Evolutionary conservation across 2,888 invertebrate genomes (phyloP), one percentile per base, ranked within the genome.

Genomic region (Scaptomyza polygonia): DNA sequence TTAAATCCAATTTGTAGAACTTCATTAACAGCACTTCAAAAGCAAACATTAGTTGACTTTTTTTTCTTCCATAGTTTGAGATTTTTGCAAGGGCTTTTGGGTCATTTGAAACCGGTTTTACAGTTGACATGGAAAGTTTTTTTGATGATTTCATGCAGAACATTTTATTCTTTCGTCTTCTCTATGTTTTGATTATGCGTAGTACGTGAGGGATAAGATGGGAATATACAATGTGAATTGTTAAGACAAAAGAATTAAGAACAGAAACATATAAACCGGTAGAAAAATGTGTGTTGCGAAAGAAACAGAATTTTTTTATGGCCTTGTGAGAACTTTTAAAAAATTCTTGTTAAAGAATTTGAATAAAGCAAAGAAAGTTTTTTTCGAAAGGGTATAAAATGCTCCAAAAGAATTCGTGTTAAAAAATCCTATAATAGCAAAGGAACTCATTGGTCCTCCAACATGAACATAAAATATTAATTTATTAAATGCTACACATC

Each of bases 61-160:
- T 32, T 29, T 40, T 14, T n/a, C n/a, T n/a, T n/a, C n/a, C n/a
- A n/a, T n/a, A 40, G 47, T 14, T 65, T 54, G 30, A 5, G 27
- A 30, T 61, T 71, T 69, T 62, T 48, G 75, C 69, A 56, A 54
- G 44, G 45, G 25, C 1, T 43, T 29, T 36, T 8, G 4, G 5
- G 5, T 25, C 5, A 54, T 25, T 36, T 6, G 16, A 56, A 77
- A 75, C 77, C 61, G 57, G 74, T 75, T 75, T 59, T 56, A 73
- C 49, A 48, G 44, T 67, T 62, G 40, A 39, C 34, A 25, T 25
- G 25, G 25, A 25, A 25, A 25, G 2, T 68, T 56, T 57, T 43
- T 48, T 48, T 77, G 86, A 86, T 83, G 84, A 80, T 83, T 80
- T 83, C 73, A 86, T 73, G 42, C 62, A 63, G 43, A 43, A 42